These are phyloP conservation scores for Chlorops oryzae DNA, from an alignment of 1,140 invertebrate species.

Conservation along the genomic window DNA sequence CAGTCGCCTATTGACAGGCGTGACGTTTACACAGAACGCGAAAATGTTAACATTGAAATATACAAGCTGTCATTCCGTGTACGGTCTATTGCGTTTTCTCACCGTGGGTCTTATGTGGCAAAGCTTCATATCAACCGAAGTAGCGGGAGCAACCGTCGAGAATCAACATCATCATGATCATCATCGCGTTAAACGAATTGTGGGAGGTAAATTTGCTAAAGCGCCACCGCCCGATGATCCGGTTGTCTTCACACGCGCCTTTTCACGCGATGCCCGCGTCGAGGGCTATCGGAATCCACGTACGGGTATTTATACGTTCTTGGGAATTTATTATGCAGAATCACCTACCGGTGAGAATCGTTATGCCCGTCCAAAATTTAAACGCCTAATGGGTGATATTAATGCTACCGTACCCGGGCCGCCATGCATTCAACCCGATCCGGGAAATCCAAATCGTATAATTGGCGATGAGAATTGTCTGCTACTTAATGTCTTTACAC, in stretches of 20 bases:
- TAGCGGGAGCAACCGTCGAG: too few relatives aligned
- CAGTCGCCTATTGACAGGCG: too few relatives aligned
- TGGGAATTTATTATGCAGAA: conserved; percentile 65
- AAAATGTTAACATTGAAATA: too few relatives aligned
- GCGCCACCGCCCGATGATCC: conserved; percentile 56
- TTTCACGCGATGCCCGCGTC: conserved; percentile 51
- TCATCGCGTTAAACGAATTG: conserved; percentile 51
- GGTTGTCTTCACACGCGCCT: conserved; percentile 52
- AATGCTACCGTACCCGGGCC: conserved; percentile 52
- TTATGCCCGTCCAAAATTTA: conserved; percentile 54
- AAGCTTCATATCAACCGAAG: too few relatives aligned
- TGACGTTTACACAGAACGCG: too few relatives aligned
- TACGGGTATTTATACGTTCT: conserved; percentile 55
- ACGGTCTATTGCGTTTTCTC: too few relatives aligned
- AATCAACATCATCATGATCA: too few relatives aligned
- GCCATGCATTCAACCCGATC: conserved; percentile 55
- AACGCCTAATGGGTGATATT: conserved; percentile 50
- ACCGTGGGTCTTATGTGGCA: too few relatives aligned
- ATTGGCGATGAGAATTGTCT: conserved; percentile 67
- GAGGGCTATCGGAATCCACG: conserved; percentile 49
- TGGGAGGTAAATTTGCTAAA: conserved; percentile 52
- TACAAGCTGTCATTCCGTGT: too few relatives aligned
- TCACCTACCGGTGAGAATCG: conserved; percentile 57
- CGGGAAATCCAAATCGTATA: conserved; percentile 33
- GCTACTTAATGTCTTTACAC: conserved; percentile 71